Percentiles rank a stretch among this genome's conserved stretches.
These are phyloP conservation scores for Achlya flavicornis DNA, from an alignment of 2,888 invertebrate species.

Conservation along the genomic window DNA sequence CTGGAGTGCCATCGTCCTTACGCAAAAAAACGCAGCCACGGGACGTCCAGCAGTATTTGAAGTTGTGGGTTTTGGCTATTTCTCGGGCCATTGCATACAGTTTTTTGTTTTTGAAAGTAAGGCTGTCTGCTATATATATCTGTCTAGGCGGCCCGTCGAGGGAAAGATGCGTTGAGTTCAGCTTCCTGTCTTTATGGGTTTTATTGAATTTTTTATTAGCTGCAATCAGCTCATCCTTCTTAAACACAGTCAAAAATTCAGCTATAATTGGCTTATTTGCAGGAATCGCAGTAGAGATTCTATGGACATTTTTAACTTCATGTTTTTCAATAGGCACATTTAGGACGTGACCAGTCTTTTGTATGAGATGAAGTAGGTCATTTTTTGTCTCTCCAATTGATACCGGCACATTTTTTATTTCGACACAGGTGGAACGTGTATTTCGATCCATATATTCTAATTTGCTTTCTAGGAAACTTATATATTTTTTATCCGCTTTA, in stretches of 20 bases:
- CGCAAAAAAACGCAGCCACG: no score
- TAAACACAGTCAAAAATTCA: no score
- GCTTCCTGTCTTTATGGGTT: neutral
- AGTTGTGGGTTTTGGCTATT: neutral
- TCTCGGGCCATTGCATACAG: neutral
- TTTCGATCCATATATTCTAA: conserved; percentile 15
- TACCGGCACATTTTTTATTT: conserved; percentile 16
- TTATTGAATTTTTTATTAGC: neutral
- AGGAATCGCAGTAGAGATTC: no score
- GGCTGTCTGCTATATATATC: neutral
- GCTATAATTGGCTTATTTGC: no score
- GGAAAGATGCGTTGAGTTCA: neutral
- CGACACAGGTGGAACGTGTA: neutral
- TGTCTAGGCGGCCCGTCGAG: conserved; percentile 11
- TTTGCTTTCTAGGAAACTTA: neutral
- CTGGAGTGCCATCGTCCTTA: no score
- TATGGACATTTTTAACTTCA: neutral
- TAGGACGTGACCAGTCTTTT: neutral
- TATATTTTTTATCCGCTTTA: neutral
- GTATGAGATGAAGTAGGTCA: neutral
- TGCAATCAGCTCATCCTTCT: no score
- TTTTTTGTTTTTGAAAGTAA: neutral
- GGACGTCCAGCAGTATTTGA: neutral
- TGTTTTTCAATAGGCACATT: neutral
- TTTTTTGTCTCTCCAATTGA: neutral